Evolutionary conservation across 2,888 invertebrate species (phyloP), one percentile per base, ranked within the genome.

Genomic region (Coleophora flavipennella): DNA sequence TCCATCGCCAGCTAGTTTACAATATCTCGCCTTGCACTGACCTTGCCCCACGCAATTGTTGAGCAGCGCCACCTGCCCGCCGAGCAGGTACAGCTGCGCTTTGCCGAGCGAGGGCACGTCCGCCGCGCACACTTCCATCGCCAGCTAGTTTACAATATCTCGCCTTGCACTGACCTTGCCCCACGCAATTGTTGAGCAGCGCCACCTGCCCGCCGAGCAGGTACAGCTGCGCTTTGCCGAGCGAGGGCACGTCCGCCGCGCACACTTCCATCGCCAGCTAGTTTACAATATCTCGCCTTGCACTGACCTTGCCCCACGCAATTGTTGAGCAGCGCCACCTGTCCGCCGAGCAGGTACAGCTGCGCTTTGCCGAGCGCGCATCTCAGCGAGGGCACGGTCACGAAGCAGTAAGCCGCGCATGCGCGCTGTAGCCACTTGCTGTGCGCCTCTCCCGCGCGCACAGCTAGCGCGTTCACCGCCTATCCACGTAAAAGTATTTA

Each of bases 81-180:
- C 92, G 7, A 94, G 83, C 41, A 97, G 85, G 83, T 96, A 96
- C 35, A 98, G 87, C 55, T 94, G 92, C 55, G 96, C 94, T 8
- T 98, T 98, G 46, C 99, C 97, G 74, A 92, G 97, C 71, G 96
- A n/a, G n/a, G n/a, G n/a, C n/a, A 93, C 92, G 79, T 95, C 98
- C 0, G 99, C 98, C 33, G 95, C 92, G 81, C 98, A 98, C 2
- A 98, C 97, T n/a, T n/a, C n/a, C n/a, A n/a, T n/a, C n/a, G n/a
- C n/a, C n/a, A n/a, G n/a, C n/a, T n/a, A n/a, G n/a, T n/a, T n/a
- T n/a, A n/a, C n/a, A n/a, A n/a, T n/a, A n/a, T n/a, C n/a, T n/a
- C n/a, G n/a, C n/a, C n/a, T n/a, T n/a, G n/a, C n/a, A n/a, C n/a
- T n/a, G n/a, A 94, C 94, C 94, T 89, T 97, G 97, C 34, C 96